Base-by-base conservation (phyloP, 2,797 vertebrate species). In the Microhierax caerulescens region DNA sequence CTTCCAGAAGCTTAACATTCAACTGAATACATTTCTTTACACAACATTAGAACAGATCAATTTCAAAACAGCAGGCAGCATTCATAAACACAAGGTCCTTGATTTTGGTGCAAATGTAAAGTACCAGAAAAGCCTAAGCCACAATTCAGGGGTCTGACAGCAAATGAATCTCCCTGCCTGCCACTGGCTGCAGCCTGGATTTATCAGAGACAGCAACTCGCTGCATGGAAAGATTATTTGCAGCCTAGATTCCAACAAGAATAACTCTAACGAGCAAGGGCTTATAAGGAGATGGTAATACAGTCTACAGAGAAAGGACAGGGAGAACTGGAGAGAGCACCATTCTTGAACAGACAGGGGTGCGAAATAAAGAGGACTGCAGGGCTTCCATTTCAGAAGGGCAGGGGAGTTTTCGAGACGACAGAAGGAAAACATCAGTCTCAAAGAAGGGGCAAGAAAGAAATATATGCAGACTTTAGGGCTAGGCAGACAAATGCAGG, bases 251-350 rank as follows among this genome's bases (percentile, higher is more conserved):
- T 96, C 96, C 96, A 95, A 94, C 96, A 75, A 95, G 95, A 96
- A 95, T 95, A 95, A 96, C 95, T 96, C 94, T 90, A 95, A 96
- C 74, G 0, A 95, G 95, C 95, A 95, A 96, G 94, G 94, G 90
- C 95, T 96, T 97, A 96, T 95, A 97, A 95, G 95, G 97, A 95
- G 95, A 96, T 96, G 88, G 93, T 67, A 93, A 95, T 86, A 95
- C 91, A 93, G 94, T 47, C 91, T 24, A 59, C 87, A 85, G 67
- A 86, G 91, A 88, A 95, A 94, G 91, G 69, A 82, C 79, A 84
- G 65, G 28, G 51, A 95, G 90, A 89, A 91, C 36, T 45, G 43
- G 36, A 94, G 92, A 94, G 96, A 92, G 86, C 59, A 91, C 83
- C 84, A 74, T 91, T 94, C 95, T 86, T 93, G 63, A 93, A 63